These are phyloP conservation scores for Chunga burmeisteri DNA, from an alignment of 2,113 vertebrate genomes.

Conservation along the genomic window DNA sequence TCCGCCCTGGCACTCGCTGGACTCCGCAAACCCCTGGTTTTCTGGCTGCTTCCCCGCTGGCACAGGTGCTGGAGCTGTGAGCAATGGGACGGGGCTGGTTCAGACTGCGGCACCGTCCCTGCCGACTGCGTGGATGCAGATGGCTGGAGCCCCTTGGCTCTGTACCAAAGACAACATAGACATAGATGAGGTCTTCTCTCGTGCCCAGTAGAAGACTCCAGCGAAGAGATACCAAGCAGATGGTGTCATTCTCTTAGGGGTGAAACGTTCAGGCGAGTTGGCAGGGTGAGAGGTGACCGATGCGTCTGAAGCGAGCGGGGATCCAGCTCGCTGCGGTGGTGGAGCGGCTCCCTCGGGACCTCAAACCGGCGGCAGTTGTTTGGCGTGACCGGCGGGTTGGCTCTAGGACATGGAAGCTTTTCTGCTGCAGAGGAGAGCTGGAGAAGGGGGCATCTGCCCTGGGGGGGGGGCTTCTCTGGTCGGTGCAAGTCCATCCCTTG, in stretches of 20 bases:
- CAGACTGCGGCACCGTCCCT: not conserved
- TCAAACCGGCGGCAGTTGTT: not conserved
- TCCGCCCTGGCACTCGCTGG: not conserved
- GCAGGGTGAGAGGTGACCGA: not conserved
- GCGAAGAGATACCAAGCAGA: not conserved
- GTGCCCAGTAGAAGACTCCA: not conserved
- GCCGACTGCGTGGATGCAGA: not conserved
- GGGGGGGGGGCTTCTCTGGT: not conserved
- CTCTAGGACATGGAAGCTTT: not conserved
- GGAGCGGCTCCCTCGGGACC: not conserved
- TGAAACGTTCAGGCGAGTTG: not conserved
- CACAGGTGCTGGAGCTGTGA: rapidly evolving
- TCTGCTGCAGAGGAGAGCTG: not conserved
- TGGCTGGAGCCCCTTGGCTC: not conserved
- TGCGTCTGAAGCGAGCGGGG: not conserved
- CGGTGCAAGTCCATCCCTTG: not conserved
- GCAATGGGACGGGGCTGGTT: not conserved
- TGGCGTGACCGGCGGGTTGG: rapidly evolving
- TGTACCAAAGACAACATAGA: not conserved
- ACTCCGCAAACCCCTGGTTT: not conserved
- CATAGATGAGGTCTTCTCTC: not conserved
- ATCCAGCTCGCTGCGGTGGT: not conserved
- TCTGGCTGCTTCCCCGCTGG: not conserved
- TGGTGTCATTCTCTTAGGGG: not conserved
- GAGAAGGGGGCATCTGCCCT: not conserved